A percentile compares a stretch with the other conserved stretches of the same genome.
Conservation (phyloP, 2,113 vertebrate genomes). For the Bothrops jararaca region DNA sequence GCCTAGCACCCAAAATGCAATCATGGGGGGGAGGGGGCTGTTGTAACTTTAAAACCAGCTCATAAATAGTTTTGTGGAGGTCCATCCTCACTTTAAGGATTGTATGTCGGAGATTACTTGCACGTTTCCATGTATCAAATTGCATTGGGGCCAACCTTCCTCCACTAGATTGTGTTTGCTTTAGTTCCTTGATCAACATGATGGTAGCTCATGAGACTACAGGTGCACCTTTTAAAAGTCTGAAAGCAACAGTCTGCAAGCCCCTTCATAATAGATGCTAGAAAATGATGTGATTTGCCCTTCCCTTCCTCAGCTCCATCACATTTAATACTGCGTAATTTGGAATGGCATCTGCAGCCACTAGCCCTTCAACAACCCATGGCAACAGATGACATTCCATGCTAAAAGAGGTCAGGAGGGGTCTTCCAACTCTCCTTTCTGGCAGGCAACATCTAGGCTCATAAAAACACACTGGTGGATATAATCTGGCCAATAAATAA, state of each 20-base stretch:
- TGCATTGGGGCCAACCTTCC: conserved; percentile 54
- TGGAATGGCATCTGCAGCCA: conserved; percentile 69
- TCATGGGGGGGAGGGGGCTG: not conserved
- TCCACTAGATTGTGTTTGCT: conserved; percentile 30
- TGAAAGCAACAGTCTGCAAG: conserved; percentile 59
- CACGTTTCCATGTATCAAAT: conserved; percentile 41
- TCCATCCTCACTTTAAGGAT: not conserved
- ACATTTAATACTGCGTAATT: conserved; percentile 68
- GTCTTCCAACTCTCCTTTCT: conserved; percentile 63
- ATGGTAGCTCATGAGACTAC: conserved; percentile 12
- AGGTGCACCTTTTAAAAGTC: conserved; percentile 60
- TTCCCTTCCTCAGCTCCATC: conserved; percentile 56
- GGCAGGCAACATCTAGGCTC: conserved; percentile 64
- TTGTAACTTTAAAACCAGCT: not conserved
- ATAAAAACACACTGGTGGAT: conserved; percentile 58
- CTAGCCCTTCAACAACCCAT: conserved; percentile 65
- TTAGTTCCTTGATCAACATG: conserved; percentile 47
- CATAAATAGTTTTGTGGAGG: not conserved
- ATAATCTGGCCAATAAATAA: conserved; percentile 29
- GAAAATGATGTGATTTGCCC: conserved; percentile 40
- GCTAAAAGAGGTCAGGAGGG: conserved; percentile 69
- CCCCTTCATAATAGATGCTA: conserved; percentile 66
- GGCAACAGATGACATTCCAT: conserved; percentile 70
- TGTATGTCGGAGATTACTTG: not conserved
- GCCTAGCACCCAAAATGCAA: not conserved